Conservation (phyloP, 2,113 vertebrate genomes). For the Morone chrysops region DNA sequence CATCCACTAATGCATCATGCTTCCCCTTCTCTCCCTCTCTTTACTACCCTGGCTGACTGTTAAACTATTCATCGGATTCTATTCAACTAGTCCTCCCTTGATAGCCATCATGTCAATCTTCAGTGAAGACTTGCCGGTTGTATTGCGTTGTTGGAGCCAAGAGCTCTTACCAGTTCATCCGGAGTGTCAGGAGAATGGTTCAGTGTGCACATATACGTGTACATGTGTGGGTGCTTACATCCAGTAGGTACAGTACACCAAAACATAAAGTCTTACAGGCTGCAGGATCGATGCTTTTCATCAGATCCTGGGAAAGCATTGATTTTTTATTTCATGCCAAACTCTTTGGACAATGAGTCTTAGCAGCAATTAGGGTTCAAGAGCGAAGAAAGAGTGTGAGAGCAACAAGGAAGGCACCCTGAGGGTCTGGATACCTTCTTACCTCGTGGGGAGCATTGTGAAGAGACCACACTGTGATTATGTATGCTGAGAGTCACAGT, state of each 20-base stretch:
- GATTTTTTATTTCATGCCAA: constrained; percentile 55
- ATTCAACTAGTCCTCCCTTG: constrained; percentile 58
- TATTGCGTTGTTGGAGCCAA: constrained; percentile 37
- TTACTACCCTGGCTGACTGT: constrained; percentile 27
- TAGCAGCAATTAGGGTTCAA: constrained; percentile 42
- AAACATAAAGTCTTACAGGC: constrained; percentile 38
- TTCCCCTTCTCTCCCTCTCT: not conserved
- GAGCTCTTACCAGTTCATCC: not conserved
- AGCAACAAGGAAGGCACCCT: constrained; percentile 7
- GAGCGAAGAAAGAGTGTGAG: constrained; percentile 9
- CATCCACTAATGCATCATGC: constrained; percentile 21
- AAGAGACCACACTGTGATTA: not conserved
- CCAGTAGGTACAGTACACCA: constrained; percentile 2
- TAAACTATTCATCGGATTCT: constrained; percentile 69
- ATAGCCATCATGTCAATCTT: constrained; percentile 67
- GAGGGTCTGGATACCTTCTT: not conserved
- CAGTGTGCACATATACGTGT: not conserved
- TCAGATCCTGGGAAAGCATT: constrained; percentile 63
- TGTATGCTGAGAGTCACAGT: not conserved
- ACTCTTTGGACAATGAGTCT: constrained; percentile 44
- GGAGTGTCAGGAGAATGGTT: constrained; percentile 25
- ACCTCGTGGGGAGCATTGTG: not conserved
- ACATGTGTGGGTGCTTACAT: not conserved
- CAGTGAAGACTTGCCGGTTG: constrained; percentile 38
- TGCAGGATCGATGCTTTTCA: constrained; percentile 61